phyloP scores from a whole-genome alignment of 2,113 vertebrate genomes.

The Thunnus maccoyii region DNA sequence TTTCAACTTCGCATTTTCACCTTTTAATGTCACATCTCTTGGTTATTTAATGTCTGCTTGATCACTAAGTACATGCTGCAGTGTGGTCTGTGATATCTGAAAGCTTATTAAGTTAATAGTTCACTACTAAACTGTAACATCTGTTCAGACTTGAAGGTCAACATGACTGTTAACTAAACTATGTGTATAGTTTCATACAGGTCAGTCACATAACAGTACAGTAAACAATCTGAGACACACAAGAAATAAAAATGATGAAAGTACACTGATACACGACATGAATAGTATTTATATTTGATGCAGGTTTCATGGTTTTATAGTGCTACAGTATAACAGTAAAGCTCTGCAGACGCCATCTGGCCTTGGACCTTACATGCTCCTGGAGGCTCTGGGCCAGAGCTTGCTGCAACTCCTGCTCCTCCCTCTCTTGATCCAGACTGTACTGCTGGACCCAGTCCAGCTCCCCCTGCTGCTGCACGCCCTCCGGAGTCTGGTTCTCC shows the following conservation, averaged over 20 bases:
- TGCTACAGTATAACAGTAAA: not conserved
- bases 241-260: no score
- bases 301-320: no score
- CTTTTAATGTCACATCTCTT: not conserved
- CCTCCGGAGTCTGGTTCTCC: conserved; percentile 98
- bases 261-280: no score
- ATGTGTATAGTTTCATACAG: no score
- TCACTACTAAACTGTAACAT: not conserved
- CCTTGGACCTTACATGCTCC: conserved; percentile 90
- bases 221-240: no score
- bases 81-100: no score
- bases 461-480: conserved; percentile 88
- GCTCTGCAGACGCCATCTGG: not conserved
- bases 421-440: conserved; percentile 93
- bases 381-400: conserved; percentile 97
- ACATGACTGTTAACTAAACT: not conserved
- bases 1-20: not conserved
- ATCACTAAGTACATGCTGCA: not conserved
- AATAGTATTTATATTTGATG: not conserved
- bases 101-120: no score
- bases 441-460: conserved; percentile 97
- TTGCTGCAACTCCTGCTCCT: conserved; percentile 98
- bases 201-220: no score
- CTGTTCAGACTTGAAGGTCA: not conserved
- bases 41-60: not conserved